These are phyloP conservation scores for human (Homo sapiens) DNA, from an alignment of 2,113 vertebrate genomes.

Conservation along the genomic window GRCh38 chr1:80490001-80490500, in stretches of 20 bases:
- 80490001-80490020: constrained; percentile 37
- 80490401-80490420: constrained; percentile 54
- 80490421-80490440: constrained; percentile 45
- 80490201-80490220: constrained; percentile 30
- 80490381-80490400: constrained; percentile 62
- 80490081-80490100: constrained; percentile 24
- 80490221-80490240: constrained; percentile 56
- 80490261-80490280: constrained; percentile 64
- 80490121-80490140: constrained; percentile 39
- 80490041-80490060: constrained; percentile 52
- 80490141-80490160: constrained; percentile 42
- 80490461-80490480: constrained; percentile 42
- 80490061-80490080: constrained; percentile 31
- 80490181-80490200: constrained; percentile 45
- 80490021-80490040: constrained; percentile 26
- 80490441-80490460: constrained; percentile 65
- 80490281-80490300: constrained; percentile 68
- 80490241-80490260: constrained; percentile 60
- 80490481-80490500: constrained; percentile 3
- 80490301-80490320: constrained; percentile 70
- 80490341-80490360: constrained; percentile 37
- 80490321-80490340: constrained; percentile 68
- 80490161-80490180: background rate
- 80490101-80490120: background rate
- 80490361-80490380: constrained; percentile 64